Percentiles rank a stretch among this genome's conserved stretches.
These are phyloP conservation scores for Clusia tigrina DNA, from an alignment of 2,888 invertebrate species.

Conservation along the genomic window DNA sequence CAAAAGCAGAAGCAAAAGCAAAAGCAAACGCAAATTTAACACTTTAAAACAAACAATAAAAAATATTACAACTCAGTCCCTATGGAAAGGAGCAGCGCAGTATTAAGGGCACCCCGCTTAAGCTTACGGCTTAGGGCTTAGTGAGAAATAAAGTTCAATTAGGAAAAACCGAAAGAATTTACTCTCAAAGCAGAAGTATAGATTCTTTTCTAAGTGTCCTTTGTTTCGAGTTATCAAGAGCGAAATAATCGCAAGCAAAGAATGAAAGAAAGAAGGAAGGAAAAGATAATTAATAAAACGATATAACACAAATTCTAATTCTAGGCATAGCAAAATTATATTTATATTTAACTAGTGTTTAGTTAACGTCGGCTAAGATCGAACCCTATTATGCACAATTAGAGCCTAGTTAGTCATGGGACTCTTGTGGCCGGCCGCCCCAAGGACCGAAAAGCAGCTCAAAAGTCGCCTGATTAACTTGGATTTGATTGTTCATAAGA, in stretches of 20 bases:
- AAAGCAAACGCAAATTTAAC: too few relatives aligned
- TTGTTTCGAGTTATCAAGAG: too few relatives aligned
- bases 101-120: neutral
- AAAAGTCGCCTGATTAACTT: neutral
- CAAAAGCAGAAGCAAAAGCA: too few relatives aligned
- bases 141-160: neutral
- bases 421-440: too few relatives aligned
- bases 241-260: too few relatives aligned
- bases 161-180: neutral
- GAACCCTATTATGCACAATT: too few relatives aligned
- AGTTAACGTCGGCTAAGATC: too few relatives aligned
- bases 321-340: constrained; percentile 4
- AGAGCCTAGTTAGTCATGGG: too few relatives aligned
- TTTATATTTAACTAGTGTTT: neutral
- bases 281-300: too few relatives aligned
- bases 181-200: neutral
- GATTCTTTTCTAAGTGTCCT: neutral
- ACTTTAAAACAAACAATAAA: neutral
- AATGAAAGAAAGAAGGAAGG: too few relatives aligned
- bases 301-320: neutral
- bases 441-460: too few relatives aligned
- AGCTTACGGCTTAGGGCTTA: neutral
- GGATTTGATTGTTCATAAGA: neutral
- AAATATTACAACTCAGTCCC: neutral
- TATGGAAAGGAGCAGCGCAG: neutral